Conservation (phyloP, 2,888 invertebrate genomes). For the Hesperia comma region DNA sequence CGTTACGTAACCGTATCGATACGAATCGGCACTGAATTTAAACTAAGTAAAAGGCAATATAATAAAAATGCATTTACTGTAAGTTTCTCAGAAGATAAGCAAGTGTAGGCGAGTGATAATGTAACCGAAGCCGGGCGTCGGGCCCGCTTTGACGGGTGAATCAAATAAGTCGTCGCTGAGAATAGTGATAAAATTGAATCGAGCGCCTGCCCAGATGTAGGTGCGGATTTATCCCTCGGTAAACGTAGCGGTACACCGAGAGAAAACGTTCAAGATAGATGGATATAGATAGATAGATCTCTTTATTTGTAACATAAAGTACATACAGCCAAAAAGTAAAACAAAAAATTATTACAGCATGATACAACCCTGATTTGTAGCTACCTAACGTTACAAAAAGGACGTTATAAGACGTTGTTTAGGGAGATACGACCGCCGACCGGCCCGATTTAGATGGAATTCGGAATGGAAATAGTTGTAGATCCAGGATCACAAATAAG, state of each 20-base stretch:
- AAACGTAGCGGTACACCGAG: constrained; percentile 51
- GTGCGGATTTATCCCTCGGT: constrained; percentile 76
- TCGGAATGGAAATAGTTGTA: too few relatives aligned
- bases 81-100: constrained; percentile 52
- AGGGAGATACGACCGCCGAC: too few relatives aligned
- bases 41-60: neutral
- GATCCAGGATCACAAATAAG: too few relatives aligned
- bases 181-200: constrained; percentile 83
- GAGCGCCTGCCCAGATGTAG: constrained; percentile 80
- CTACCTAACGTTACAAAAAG: too few relatives aligned
- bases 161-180: constrained; percentile 80
- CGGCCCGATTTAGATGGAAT: too few relatives aligned
- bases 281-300: too few relatives aligned
- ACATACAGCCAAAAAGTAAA: too few relatives aligned
- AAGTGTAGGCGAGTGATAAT: constrained; percentile 65
- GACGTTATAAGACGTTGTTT: too few relatives aligned
- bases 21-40: neutral
- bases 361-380: too few relatives aligned
- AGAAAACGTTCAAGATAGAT: neutral
- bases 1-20: too few relatives aligned
- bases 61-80: constrained; percentile 29
- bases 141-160: constrained; percentile 79
- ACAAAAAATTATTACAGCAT: too few relatives aligned
- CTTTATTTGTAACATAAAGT: too few relatives aligned
- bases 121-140: constrained; percentile 61